A percentile compares a stretch with the other conserved stretches of the same genome.
phyloP scores from a whole-genome alignment of 2,113 vertebrate species.

The Misgurnus anguillicaudatus region DNA sequence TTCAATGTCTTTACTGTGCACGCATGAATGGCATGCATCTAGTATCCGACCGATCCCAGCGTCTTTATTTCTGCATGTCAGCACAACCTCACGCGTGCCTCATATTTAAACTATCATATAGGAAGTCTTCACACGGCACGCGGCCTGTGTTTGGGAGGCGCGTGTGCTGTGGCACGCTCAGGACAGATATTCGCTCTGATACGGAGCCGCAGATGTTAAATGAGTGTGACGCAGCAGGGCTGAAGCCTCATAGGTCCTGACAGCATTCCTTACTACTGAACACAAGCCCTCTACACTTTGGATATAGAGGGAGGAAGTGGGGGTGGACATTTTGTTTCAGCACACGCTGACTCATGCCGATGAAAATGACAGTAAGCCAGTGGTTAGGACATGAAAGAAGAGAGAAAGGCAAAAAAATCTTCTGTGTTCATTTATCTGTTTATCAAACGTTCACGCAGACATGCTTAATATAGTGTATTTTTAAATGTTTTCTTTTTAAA shows the following conservation, averaged over 20 bases:
- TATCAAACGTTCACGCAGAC: not conserved
- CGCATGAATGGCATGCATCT: conserved; percentile 54
- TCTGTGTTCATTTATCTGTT: not conserved
- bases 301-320: conserved; percentile 24
- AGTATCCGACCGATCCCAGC: conserved; percentile 65
- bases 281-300: conserved; percentile 15
- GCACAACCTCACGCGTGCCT: conserved; percentile 62
- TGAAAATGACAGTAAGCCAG: conserved; percentile 21
- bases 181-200: conserved; percentile 69
- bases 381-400: conserved; percentile 23
- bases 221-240: conserved; percentile 72
- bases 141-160: conserved; percentile 54
- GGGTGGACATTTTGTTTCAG: conserved; percentile 49
- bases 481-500: conserved; percentile 41
- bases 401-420: conserved; percentile 1
- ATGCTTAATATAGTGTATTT: conserved; percentile 15
- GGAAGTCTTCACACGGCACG: conserved; percentile 63
- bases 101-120: conserved; percentile 69
- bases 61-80: conserved; percentile 53
- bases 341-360: conserved; percentile 30
- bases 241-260: conserved; percentile 65
- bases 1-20: conserved; percentile 50
- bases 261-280: conserved; percentile 45
- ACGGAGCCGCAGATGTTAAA: conserved; percentile 71
- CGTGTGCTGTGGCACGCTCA: conserved; percentile 61